Conservation (phyloP, 2,888 invertebrate genomes). For the Archaeoteleia sp. region DNA sequence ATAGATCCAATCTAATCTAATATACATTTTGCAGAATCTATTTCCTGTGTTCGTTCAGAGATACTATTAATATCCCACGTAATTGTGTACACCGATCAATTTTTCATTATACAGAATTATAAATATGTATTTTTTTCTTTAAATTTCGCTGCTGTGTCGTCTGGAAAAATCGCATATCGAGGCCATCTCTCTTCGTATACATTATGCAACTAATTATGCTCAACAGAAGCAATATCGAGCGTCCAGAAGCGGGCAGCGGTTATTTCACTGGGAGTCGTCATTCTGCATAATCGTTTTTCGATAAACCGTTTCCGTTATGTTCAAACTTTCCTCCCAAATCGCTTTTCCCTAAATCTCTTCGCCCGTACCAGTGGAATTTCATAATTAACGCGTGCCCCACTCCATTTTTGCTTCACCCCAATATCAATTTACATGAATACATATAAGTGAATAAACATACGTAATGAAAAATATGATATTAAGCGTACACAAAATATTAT, state of each 20-base stretch:
- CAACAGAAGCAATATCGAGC: constrained; percentile 49
- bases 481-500: no score
- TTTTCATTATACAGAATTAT: constrained; percentile 4
- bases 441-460: constrained; percentile 16
- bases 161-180: constrained; percentile 31
- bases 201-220: constrained; percentile 52
- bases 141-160: constrained; percentile 2
- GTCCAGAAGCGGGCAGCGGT: constrained; percentile 37
- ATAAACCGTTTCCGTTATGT: constrained; percentile 48
- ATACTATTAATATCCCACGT: no score
- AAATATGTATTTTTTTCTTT: constrained; percentile 15
- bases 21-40: no score
- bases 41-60: no score
- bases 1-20: no score
- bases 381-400: constrained; percentile 40
- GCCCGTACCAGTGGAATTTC: constrained; percentile 17
- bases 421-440: constrained; percentile 24
- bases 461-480: background rate
- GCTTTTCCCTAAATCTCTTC: constrained; percentile 31
- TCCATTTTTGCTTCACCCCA: constrained; percentile 6
- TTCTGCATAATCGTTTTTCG: constrained; percentile 51
- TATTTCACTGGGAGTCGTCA: constrained; percentile 42
- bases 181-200: constrained; percentile 32
- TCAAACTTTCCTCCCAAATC: constrained; percentile 38
- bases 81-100: background rate